phyloP scores from a whole-genome alignment of 1,140 invertebrate genomes.

The Atta colombica region DNA sequence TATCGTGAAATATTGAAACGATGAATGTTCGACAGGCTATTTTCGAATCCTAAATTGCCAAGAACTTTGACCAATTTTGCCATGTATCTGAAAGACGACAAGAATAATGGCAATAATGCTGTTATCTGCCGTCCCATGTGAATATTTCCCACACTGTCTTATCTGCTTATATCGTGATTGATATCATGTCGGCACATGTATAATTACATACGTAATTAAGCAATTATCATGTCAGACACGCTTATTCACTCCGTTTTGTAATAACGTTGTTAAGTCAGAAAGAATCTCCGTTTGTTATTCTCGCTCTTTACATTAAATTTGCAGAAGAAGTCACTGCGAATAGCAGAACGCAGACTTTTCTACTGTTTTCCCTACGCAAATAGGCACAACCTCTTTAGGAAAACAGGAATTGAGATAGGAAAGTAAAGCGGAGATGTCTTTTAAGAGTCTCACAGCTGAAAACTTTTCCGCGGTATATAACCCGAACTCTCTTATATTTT shows the following conservation, averaged over 20 bases:
- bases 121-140: constrained; percentile 77
- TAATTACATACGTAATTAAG: constrained; percentile 24
- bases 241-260: background rate
- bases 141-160: constrained; percentile 76
- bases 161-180: constrained; percentile 65
- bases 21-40: constrained; percentile 14
- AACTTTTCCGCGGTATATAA: background rate
- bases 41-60: constrained; percentile 30
- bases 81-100: constrained; percentile 57
- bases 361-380: constrained; percentile 49
- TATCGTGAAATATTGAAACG: background rate
- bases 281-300: constrained; percentile 20
- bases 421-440: constrained; percentile 24
- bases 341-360: constrained; percentile 32
- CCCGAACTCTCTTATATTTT: constrained; percentile 10
- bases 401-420: constrained; percentile 26
- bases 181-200: background rate
- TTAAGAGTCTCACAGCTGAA: background rate
- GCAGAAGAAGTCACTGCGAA: constrained; percentile 31
- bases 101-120: constrained; percentile 54
- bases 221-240: constrained; percentile 5
- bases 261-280: background rate
- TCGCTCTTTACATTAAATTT: constrained; percentile 37
- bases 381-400: constrained; percentile 48
- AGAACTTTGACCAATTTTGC: constrained; percentile 49